A percentile compares a stretch with the other conserved stretches of the same genome.
Evolutionary conservation across 2,113 vertebrate genomes (phyloP).

Genomic region (Poicephalus meyeri): DNA sequence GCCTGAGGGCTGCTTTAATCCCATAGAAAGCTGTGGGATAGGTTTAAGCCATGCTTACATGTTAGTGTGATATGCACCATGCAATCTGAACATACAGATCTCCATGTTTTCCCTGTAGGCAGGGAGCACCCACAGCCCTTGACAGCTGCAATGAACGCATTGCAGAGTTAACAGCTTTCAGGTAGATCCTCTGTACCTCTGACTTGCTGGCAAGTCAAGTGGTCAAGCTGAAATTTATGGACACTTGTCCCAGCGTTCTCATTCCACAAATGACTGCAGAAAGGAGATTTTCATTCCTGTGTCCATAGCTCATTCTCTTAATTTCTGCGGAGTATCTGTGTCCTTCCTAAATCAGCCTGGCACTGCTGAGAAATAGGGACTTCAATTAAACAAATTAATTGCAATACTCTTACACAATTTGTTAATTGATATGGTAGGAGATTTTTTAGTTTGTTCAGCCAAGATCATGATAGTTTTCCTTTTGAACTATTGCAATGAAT

Average conservation of each 20-base stretch:
- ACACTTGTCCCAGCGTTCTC: neutral
- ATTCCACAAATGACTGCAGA: conserved; percentile 13
- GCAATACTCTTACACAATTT: neutral
- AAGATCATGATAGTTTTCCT: neutral
- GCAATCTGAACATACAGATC: neutral
- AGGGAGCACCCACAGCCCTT: neutral
- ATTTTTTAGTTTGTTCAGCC: conserved; percentile 5
- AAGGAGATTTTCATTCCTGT: conserved; percentile 15
- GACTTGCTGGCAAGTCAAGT: neutral
- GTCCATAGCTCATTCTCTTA: neutral
- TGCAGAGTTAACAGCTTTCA: neutral
- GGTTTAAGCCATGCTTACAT: neutral
- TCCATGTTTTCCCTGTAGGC: neutral
- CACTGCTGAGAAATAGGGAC: neutral
- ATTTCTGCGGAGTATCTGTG: conserved; percentile 11
- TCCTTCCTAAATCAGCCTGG: conserved; percentile 18
- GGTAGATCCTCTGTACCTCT: neutral
- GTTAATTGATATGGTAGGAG: neutral
- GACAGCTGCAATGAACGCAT: accelerated
- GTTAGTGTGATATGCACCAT: neutral
- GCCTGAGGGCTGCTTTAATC: neutral
- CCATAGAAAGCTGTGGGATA: neutral
- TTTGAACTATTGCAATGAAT: neutral
- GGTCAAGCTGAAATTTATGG: conserved; percentile 34
- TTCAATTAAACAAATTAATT: conserved; percentile 48